Base-by-base conservation (phyloP, 2,797 vertebrate species). In the Trichosurus vulpecula region DNA sequence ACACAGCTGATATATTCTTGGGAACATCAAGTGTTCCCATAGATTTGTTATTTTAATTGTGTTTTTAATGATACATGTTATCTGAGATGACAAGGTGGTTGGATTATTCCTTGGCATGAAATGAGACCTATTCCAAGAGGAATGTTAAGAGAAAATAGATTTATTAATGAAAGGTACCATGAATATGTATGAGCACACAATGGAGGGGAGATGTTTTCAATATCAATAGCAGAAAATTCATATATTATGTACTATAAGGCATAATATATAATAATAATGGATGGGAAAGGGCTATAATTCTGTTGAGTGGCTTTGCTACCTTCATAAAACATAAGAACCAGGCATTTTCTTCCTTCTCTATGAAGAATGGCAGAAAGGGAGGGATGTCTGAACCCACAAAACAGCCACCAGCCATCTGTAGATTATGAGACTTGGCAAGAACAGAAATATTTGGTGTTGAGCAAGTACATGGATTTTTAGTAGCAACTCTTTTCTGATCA, bases 31-130 rank as follows among this genome's bases (percentile, higher is more conserved):
- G 61, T 2, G 16, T 4, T 56, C 14, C 95, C 29, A 53, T n/a
- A 22, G 41, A 92, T 93, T 96, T 96, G 74, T 97, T 97, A 96
- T 95, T 96, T 97, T 90, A 98, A 95, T 96, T 97, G 94, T 54
- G 31, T 41, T 97, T 96, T 96, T 97, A 97, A 95, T 96, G 61
- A 96, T 97, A 95, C 51, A 66, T 89, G 27, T 16, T 90, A 53
- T 95, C 92, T 94, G 66, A 96, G 95, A 56, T 94, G 53, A 92
- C 91, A 96, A 92, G 55, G 1, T n/a, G 97, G 27, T 96, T 91
- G 61, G 66, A 96, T 95, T 95, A 11, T 90, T 35, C 27, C 93
- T 51, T 16, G 93, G 6, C 54, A 95, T 93, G 94, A 66, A 97
- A 95, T 30, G 94, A 95, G 95, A 92, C 96, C 94, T 93, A 61